Conservation (phyloP, 2,797 vertebrate species). For the Spinus pinus region DNA sequence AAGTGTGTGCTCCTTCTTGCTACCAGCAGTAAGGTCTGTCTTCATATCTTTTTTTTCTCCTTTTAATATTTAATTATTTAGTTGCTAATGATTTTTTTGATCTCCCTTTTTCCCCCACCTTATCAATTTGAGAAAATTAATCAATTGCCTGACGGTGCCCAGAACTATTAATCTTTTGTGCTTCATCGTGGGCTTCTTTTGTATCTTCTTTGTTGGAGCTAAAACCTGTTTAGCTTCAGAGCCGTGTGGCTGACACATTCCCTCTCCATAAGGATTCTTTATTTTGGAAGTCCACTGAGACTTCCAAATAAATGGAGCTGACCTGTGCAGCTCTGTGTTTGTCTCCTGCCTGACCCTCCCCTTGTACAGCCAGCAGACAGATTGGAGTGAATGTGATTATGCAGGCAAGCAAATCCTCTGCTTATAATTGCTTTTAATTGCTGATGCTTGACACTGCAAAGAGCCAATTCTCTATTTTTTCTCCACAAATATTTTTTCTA, state of each 20-base stretch:
- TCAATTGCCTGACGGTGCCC: not conserved
- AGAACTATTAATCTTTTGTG: not conserved
- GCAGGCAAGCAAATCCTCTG: not conserved
- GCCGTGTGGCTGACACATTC: not conserved
- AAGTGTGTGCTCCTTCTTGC: not conserved
- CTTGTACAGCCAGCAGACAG: not conserved
- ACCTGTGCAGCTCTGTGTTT: not conserved
- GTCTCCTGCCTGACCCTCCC: conserved; percentile 1
- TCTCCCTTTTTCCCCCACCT: too few relatives aligned
- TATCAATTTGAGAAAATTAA: not conserved
- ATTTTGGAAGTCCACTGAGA: conserved; percentile 8
- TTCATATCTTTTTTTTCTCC: not conserved
- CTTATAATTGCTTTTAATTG: conserved; percentile 36
- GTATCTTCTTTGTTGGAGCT: not conserved
- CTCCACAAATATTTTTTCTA: not conserved
- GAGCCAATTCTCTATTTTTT: not conserved
- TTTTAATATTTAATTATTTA: not conserved
- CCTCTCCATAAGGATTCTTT: not conserved
- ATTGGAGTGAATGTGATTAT: not conserved
- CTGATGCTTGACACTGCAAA: not conserved
- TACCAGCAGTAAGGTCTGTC: not conserved
- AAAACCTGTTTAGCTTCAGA: not conserved
- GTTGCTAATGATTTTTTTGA: too few relatives aligned
- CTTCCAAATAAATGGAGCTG: conserved; percentile 43
- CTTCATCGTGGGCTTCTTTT: not conserved